These are phyloP conservation scores for Mus minutoides DNA, from an alignment of 2,797 vertebrate species.

Conservation along the genomic window DNA sequence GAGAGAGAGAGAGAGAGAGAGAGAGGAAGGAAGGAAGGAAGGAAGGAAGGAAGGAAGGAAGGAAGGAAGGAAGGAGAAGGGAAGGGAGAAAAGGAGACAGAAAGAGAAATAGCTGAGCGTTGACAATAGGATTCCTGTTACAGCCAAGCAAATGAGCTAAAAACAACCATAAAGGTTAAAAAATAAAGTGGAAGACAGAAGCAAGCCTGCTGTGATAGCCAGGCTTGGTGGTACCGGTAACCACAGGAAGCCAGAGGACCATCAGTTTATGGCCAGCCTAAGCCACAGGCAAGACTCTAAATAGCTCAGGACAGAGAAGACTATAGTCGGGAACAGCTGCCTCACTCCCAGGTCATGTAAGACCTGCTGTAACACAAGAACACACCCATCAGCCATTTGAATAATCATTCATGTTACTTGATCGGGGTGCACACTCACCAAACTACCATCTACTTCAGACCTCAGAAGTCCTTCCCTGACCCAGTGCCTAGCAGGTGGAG, in stretches of 20 bases:
- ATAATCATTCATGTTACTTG: neutral
- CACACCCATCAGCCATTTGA: neutral
- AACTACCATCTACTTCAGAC: neutral
- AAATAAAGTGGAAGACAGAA: conserved; percentile 10
- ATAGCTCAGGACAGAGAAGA: neutral
- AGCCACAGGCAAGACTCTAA: neutral
- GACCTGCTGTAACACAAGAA: neutral
- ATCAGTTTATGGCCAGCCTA: neutral
- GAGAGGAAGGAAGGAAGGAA: no score
- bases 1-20: no score
- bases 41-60: no score
- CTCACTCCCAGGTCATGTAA: neutral
- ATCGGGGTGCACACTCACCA: neutral
- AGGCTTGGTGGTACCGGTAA: neutral
- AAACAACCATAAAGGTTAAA: neutral
- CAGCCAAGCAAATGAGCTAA: neutral
- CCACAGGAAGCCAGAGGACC: neutral
- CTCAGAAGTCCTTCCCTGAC: neutral
- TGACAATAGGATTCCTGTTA: neutral
- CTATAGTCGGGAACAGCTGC: neutral
- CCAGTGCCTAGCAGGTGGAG: neutral
- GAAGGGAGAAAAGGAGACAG: no score
- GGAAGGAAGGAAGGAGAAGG: no score
- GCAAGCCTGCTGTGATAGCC: neutral
- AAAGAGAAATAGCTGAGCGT: neutral